Evolutionary conservation across 2,113 vertebrate species (phyloP), one percentile per base, ranked within the genome.

Genomic region (Bothrops jararaca): DNA sequence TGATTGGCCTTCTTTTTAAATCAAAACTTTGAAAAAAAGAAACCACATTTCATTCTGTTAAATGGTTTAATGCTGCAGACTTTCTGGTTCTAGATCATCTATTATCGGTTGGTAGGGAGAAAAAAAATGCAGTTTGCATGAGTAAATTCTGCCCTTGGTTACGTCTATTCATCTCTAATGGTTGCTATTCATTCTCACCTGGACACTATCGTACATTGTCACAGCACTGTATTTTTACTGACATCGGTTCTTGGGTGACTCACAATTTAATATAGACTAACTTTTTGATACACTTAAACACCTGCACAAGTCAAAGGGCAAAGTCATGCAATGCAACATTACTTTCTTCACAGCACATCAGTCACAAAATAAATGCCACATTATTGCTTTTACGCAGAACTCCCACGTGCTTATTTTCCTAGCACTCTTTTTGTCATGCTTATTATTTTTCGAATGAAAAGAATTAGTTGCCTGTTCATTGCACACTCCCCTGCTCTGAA

Each of bases 391-490:
- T 94, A 94, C 56, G 93, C 92, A 91, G 88, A 96, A 97, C 97
- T 96, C 96, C 97, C 96, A 96, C 95, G 93, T 95, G 93, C 97
- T 96, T 97, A 96, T 95, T 96, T 94, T 92, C 69, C 20, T 93
- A 96, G 95, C 93, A 93, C 92, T 95, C 86, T 94, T 93, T 94
- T 96, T 95, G 95, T 94, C 94, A 92, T 92, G 93, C 94, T 89
- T 93, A 92, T 95, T 74, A 93, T 94, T 96, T 95, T 94, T 94
- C 92, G 96, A 90, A 94, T 94, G 92, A 94, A 34, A 54, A 95
- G 89, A 95, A 58, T 91, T 85, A 92, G 90, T 86, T 95, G 92
- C 56, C 94, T 92, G 87, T 29, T 64, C 91, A 93, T 39, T 95
- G 92, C 52, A 91, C 24, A 23, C 9, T 8, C 2, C 22, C 94